These are phyloP conservation scores for Catotricha subobsoleta DNA, from an alignment of 2,888 invertebrate genomes.

Conservation along the genomic window DNA sequence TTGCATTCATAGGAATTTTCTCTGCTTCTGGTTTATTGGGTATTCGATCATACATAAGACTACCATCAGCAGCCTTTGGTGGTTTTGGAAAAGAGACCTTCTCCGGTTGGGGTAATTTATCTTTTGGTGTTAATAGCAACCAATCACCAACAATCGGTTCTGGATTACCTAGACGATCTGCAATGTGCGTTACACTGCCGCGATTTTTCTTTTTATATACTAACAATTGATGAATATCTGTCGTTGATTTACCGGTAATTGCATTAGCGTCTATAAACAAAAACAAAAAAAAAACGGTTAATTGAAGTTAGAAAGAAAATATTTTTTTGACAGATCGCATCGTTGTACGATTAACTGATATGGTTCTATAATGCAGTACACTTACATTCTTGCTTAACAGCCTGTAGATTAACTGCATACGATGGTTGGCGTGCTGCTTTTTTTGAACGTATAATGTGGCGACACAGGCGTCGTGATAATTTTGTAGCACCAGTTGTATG, in stretches of 20 bases:
- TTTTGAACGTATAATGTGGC: conserved; percentile 60
- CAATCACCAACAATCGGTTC: conserved; percentile 36
- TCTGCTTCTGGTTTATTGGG: conserved; percentile 55
- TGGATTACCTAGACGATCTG: conserved; percentile 49
- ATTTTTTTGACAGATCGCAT: not conserved
- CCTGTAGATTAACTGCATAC: conserved; percentile 54
- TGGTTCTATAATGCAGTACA: conserved; percentile 11
- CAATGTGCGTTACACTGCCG: conserved; percentile 51
- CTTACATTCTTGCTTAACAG: conserved; percentile 78
- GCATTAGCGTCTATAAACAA: conserved; percentile 33
- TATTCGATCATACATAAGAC: conserved; percentile 70
- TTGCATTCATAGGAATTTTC: conserved; percentile 38
- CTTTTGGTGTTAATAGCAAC: conserved; percentile 29
- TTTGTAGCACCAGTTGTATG: conserved; percentile 81
- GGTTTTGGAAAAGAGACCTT: conserved; percentile 78
- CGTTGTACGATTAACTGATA: not conserved
- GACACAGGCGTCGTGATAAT: conserved; percentile 71
- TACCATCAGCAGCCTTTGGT: conserved; percentile 76
- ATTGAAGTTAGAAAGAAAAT: no score
- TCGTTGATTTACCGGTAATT: conserved; percentile 34
- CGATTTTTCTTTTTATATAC: conserved; percentile 38
- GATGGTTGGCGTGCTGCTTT: conserved; percentile 81
- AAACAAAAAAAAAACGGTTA: no score
- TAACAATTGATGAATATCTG: conserved; percentile 37
- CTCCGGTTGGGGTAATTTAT: conserved; percentile 59